Evolutionary conservation across 2,797 vertebrate genomes (phyloP), one percentile per base, ranked within the genome.

Genomic region (Urocyon cinereoargenteus): DNA sequence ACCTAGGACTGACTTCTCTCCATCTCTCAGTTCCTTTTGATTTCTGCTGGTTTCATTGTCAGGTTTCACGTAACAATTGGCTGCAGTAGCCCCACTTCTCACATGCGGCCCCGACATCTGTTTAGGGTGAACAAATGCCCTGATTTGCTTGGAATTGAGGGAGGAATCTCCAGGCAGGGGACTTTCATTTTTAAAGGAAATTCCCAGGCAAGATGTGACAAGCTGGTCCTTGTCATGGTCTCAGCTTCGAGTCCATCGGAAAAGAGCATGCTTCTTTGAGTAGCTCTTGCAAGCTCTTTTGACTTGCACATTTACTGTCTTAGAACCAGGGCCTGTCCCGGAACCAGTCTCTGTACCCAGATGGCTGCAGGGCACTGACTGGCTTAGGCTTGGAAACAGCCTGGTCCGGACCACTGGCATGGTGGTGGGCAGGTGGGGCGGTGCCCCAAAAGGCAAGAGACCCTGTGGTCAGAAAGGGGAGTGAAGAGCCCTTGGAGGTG

Each of bases 161-260:
- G 83, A 6, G 15, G 73, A 75, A 81, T 79, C 28, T 49, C 28
- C 10, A 21, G 31, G 95, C 3, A 12, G 34, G 40, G 40, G 31
- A 57, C 51, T 93, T 97, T 78, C 59, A 72, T 9, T 68, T 92
- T 94, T 68, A 73, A 97, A 97, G 73, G 59, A 78, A 93, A 62
- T 31, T 86, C 45, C 78, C 77, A 78, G 49, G 28, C 51, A 91
- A 68, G 77, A 7, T 55, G n/a, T 81, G 75, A 15, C 22, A 61
- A 51, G 26, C 21, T 53, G 36, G 78, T 93, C 28, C 66, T 31
- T 31, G 3, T 34, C 28, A 40, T 31, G 18, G 13, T 57, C 34
- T 62, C 6, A 72, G 75, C 45, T 79, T n/a, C 51, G 82, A 92
- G 88, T 75, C 9, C 34, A 51, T 59, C 6, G 51, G 95, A 83